Conservation (phyloP, 2,113 vertebrate genomes). For the Chrysochloris asiatica region DNA sequence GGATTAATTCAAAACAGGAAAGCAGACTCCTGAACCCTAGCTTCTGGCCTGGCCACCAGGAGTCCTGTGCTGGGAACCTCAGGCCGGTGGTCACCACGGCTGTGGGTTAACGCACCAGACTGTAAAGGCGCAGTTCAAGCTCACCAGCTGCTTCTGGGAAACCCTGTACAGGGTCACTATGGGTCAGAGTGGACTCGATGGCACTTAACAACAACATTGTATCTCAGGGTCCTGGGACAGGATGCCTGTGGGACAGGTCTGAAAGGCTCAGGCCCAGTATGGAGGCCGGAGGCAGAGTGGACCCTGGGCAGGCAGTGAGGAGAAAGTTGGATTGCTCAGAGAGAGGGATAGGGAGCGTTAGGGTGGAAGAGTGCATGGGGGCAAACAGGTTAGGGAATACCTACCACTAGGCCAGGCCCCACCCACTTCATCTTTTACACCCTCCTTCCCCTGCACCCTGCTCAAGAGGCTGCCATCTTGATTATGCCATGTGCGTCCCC, state of each 20-base stretch:
- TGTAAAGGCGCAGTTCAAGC: too few relatives aligned
- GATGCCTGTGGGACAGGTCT: neutral
- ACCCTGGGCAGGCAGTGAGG: neutral
- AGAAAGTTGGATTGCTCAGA: neutral
- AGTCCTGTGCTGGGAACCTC: neutral
- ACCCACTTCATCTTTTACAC: neutral
- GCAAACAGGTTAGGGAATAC: neutral
- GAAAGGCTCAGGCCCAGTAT: neutral
- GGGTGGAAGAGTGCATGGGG: neutral
- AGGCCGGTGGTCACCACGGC: neutral
- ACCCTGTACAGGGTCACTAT: too few relatives aligned
- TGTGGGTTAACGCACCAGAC: too few relatives aligned
- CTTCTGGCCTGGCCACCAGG: neutral
- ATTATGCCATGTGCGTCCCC: neutral
- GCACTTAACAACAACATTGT: too few relatives aligned
- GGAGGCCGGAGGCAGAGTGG: neutral
- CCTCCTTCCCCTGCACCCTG: neutral
- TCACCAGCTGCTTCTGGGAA: too few relatives aligned
- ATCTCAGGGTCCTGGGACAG: neutral
- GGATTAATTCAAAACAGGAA: neutral
- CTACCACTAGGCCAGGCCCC: neutral
- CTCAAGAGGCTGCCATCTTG: neutral
- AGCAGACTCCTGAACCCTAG: neutral
- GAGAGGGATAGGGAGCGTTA: neutral
- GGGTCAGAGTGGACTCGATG: too few relatives aligned